Evolutionary conservation across 1,140 invertebrate genomes (phyloP).

Genomic region (Sycophila sp.): DNA sequence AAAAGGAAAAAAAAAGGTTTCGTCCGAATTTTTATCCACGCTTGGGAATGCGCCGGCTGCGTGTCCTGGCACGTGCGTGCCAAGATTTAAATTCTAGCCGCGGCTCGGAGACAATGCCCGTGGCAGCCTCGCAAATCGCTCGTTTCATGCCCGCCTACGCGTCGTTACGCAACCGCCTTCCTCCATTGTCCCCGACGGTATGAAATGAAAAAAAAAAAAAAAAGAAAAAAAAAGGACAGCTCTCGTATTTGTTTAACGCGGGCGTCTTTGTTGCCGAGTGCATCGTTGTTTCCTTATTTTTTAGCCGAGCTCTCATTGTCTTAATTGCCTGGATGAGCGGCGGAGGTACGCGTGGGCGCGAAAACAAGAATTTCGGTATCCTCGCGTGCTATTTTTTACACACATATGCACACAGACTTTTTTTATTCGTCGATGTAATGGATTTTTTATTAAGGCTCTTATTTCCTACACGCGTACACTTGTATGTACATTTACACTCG

Average conservation of each 20-base stretch:
- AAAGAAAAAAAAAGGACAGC: neutral
- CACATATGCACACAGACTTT: no score
- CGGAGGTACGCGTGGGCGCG: no score
- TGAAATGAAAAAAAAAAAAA: neutral
- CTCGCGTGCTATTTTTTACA: no score
- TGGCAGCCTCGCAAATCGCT: slow-evolving; percentile 14
- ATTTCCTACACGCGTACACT: no score
- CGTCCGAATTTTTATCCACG: neutral
- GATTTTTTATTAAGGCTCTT: no score
- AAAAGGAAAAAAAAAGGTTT: no score
- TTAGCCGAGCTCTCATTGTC: neutral
- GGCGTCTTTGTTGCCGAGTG: neutral
- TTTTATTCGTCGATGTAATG: no score
- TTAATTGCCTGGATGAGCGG: neutral
- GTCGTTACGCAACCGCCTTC: slow-evolving; percentile 4
- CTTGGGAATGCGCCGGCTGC: neutral
- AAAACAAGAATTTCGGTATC: neutral
- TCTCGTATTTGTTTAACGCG: neutral
- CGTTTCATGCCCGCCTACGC: slow-evolving; percentile 35
- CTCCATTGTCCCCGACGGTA: slow-evolving; percentile 1
- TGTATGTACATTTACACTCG: no score
- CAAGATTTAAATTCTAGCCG: neutral
- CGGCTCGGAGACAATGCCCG: neutral
- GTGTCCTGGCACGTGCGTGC: neutral
- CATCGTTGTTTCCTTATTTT: neutral